A percentile compares a stretch with the other conserved stretches of the same genome.
phyloP scores from a whole-genome alignment of 37 sponge, comb jelly and placozoan species.

The Aphrocallistes beatrix region DNA sequence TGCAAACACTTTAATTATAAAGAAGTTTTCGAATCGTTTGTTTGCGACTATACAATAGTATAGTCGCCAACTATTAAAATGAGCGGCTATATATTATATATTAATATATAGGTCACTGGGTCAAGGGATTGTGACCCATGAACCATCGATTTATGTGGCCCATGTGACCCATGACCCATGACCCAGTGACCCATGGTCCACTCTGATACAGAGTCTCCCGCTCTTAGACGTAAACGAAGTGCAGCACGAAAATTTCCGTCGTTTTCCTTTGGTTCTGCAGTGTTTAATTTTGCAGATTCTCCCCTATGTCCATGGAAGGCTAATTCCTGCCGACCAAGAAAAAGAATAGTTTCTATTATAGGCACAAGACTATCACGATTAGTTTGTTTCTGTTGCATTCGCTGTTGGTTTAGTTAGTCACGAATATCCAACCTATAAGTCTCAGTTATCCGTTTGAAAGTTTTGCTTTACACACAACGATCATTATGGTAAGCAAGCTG shows the following conservation, averaged over 20 bases:
- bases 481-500: background rate
- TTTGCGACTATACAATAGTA: too few relatives aligned
- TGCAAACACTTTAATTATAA: too few relatives aligned
- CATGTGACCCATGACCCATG: too few relatives aligned
- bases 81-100: too few relatives aligned
- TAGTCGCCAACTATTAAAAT: too few relatives aligned
- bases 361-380: slow-evolving; percentile 14
- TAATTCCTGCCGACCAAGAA: background rate
- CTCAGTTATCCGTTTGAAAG: background rate
- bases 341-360: background rate
- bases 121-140: too few relatives aligned
- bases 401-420: slow-evolving; percentile 17
- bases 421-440: slow-evolving; percentile 5
- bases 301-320: background rate
- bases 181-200: too few relatives aligned
- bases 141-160: too few relatives aligned
- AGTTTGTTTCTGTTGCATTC: background rate
- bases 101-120: too few relatives aligned
- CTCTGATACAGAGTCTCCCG: slow-evolving; percentile 5
- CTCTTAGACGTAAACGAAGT: background rate
- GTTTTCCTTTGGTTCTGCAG: background rate
- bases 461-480: background rate
- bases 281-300: background rate
- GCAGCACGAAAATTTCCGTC: slow-evolving; percentile 5
- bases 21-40: too few relatives aligned